Conservation (phyloP, 2,113 vertebrate genomes). For the Syngnathus floridae region DNA sequence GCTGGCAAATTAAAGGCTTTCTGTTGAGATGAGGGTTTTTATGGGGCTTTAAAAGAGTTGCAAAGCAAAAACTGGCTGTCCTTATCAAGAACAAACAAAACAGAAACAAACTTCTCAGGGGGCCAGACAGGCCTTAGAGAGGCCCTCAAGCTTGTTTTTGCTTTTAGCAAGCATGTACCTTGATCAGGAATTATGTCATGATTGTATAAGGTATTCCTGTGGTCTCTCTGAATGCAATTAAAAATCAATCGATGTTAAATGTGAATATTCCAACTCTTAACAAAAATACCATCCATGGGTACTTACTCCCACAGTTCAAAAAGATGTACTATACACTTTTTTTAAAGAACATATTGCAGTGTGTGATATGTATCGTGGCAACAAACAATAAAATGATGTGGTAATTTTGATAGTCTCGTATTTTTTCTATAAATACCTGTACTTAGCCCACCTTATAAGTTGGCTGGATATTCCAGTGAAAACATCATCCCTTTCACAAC, state of each 20-base stretch:
- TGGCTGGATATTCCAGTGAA: no score
- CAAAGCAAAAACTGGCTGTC: slow-evolving; percentile 6
- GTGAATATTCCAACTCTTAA: no score
- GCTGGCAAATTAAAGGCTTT: slow-evolving; percentile 11
- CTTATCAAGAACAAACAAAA: slow-evolving; percentile 8
- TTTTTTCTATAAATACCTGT: not conserved
- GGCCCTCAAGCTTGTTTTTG: slow-evolving; percentile 7
- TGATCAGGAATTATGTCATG: slow-evolving; percentile 13
- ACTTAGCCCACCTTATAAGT: not conserved
- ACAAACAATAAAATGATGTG: no score
- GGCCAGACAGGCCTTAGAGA: not conserved
- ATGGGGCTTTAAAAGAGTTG: slow-evolving; percentile 15
- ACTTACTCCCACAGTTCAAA: no score
- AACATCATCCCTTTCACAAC: no score
- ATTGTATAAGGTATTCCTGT: not conserved
- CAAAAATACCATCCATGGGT: no score
- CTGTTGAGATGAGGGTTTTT: slow-evolving; percentile 19
- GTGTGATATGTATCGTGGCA: no score
- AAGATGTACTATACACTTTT: no score
- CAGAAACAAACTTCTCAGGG: slow-evolving; percentile 1
- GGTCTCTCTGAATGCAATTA: not conserved
- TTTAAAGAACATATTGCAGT: no score
- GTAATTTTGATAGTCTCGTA: no score
- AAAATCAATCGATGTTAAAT: not conserved
- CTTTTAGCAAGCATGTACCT: not conserved